Evolutionary conservation across 2,888 invertebrate genomes (phyloP), one percentile per base, ranked within the genome.

Genomic region (Drosophila longiperda): DNA sequence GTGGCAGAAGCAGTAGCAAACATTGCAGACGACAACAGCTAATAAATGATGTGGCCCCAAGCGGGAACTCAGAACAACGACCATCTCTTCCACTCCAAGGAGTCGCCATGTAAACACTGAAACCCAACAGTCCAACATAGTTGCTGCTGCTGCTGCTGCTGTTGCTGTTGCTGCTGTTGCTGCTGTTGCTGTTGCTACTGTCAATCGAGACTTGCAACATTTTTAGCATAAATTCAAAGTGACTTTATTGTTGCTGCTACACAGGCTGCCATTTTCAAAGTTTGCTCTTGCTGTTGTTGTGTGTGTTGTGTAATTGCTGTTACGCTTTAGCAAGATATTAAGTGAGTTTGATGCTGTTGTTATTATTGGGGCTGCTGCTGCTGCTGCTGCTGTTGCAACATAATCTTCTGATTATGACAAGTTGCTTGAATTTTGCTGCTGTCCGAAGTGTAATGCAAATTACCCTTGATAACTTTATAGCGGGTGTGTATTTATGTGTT

Each of bases 371-470:
- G 26, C 8, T 71, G 64, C 61, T 65, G 59, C 17, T 55, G 50
- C 42, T 26, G 61, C 54, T 68, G 45, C 11, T 63, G 66, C 75
- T 66, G 70, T 54, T 81, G 79, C 87, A 87, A 84, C 77, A 81
- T 87, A 86, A 83, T 86, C 82, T 74, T 74, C 74, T 86, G 84
- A 86, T 86, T 83, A 87, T 84, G 77, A 81, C 77, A 74, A 77
- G 81, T 82, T 72, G 64, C 70, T 63, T 55, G 34, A 64, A 74
- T 66, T 69, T 77, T 66, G 73, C 42, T 67, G 66, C 54, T 67
- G 58, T 68, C 65, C 68, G 42, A 72, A 75, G 75, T 66, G 50
- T 64, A 80, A 78, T 66, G 64, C 66, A 78, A 81, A 74, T 76
- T 73, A 68, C 73, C 63, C 78, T 74, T 76, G 72, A 79, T 69